Percentiles rank a stretch among this genome's conserved stretches.
Conservation (phyloP, 2,797 vertebrate species). For the Glyptemys insculpta region DNA sequence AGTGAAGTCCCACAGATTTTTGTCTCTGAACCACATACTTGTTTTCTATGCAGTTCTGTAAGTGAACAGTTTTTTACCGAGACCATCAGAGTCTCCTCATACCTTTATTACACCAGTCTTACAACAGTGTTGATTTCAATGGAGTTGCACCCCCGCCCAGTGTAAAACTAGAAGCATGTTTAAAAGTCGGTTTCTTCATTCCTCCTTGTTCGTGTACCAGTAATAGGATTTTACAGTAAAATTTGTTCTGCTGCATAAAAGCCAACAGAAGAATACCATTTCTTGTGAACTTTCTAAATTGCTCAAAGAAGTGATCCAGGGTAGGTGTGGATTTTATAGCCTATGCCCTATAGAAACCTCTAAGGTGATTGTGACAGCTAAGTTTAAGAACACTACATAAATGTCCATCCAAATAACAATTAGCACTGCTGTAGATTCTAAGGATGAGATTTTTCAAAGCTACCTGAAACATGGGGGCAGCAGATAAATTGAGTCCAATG, state of each 20-base stretch:
- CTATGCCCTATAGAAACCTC: neutral
- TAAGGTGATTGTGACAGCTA: neutral
- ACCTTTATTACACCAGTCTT: neutral
- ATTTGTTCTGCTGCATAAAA: neutral
- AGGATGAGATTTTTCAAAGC: neutral
- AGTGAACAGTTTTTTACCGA: slow-evolving; percentile 74
- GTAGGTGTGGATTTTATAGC: neutral
- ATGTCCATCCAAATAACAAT: neutral
- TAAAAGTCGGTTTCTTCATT: neutral
- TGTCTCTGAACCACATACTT: slow-evolving; percentile 88
- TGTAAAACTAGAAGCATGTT: neutral
- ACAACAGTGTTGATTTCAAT: neutral
- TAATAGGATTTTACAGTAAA: neutral
- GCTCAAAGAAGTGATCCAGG: neutral
- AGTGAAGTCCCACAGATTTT: slow-evolving; percentile 79
- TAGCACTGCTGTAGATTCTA: neutral
- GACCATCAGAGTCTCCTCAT: neutral
- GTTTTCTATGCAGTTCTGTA: slow-evolving; percentile 91
- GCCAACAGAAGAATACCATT: neutral
- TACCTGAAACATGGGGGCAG: neutral
- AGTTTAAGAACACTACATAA: neutral
- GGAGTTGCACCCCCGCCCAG: neutral
- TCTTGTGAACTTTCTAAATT: neutral
- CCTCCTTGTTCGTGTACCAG: neutral
- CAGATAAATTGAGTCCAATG: neutral